phyloP scores from a whole-genome alignment of 1,140 invertebrate genomes.

The Drosophila lacertosa region DNA sequence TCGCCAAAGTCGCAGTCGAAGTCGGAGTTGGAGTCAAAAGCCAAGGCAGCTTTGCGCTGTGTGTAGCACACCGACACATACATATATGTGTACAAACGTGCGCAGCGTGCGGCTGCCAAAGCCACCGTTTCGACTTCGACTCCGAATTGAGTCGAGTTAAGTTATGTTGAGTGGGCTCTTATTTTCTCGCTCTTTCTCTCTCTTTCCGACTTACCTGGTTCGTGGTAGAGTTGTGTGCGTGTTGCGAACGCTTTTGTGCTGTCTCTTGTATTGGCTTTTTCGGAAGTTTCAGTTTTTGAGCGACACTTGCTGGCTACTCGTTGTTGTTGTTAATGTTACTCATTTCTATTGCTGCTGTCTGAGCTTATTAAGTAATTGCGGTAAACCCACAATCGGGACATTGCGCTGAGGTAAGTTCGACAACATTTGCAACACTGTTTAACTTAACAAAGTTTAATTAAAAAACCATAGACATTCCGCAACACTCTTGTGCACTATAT shows the following conservation, averaged over 20 bases:
- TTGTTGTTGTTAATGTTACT: slow-evolving; percentile 18
- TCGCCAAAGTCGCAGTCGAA: slow-evolving; percentile 1
- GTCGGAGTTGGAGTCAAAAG: slow-evolving; percentile 24
- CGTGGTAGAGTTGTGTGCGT: slow-evolving; percentile 21
- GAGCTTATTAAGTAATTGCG: slow-evolving; percentile 13
- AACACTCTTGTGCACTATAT: too few species aligned
- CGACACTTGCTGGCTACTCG: slow-evolving; percentile 11
- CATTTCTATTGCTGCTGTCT: background rate
- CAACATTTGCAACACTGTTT: slow-evolving; percentile 17
- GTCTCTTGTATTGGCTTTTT: slow-evolving; percentile 25
- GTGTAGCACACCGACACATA: slow-evolving; percentile 7
- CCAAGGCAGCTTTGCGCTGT: slow-evolving; percentile 36
- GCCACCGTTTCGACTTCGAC: slow-evolving; percentile 24
- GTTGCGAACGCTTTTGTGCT: slow-evolving; percentile 5
- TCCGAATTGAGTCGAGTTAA: slow-evolving; percentile 11
- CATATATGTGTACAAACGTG: background rate
- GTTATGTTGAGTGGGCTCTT: slow-evolving; percentile 26
- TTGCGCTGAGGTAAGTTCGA: slow-evolving; percentile 17
- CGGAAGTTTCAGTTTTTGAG: slow-evolving; percentile 5
- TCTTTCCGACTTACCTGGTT: slow-evolving; percentile 28
- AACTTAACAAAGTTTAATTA: slow-evolving; percentile 15
- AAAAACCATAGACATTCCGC: slow-evolving; percentile 30
- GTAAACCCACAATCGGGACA: slow-evolving; percentile 3
- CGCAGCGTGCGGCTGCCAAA: slow-evolving; percentile 2
- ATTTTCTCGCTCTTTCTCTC: background rate